Evolutionary conservation across 2,888 invertebrate genomes (phyloP).

Genomic region (Aplocera efformata): DNA sequence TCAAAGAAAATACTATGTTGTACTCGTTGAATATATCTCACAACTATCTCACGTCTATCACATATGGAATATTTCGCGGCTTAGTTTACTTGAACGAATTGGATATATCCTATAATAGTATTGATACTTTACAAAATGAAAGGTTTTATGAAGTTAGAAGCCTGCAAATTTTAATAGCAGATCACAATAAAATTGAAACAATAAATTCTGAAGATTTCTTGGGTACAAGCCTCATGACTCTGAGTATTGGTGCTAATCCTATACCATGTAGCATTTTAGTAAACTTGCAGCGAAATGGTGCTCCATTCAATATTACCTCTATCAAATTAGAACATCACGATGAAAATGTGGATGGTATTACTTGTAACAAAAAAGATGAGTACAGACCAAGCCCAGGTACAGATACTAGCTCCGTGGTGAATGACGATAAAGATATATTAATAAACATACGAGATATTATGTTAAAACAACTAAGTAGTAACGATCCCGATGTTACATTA

Average conservation of each 20-base stretch:
- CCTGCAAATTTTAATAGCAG: slow-evolving; percentile 46
- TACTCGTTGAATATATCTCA: slow-evolving; percentile 52
- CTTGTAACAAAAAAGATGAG: slow-evolving; percentile 31
- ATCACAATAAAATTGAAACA: slow-evolving; percentile 49
- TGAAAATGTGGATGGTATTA: slow-evolving; percentile 37
- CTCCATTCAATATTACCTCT: slow-evolving; percentile 41
- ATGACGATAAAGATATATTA: slow-evolving; percentile 20
- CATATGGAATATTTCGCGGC: slow-evolving; percentile 55
- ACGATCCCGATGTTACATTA: slow-evolving; percentile 4
- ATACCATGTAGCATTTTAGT: slow-evolving; percentile 49
- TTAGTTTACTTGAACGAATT: slow-evolving; percentile 41
- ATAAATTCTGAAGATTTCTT: slow-evolving; percentile 45
- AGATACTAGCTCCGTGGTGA: slow-evolving; percentile 6
- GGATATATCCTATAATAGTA: slow-evolving; percentile 55
- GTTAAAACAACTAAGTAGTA: slow-evolving; percentile 18
- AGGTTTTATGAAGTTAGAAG: slow-evolving; percentile 48
- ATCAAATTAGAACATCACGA: slow-evolving; percentile 30
- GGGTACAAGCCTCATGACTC: slow-evolving; percentile 36
- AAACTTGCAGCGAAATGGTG: slow-evolving; percentile 32
- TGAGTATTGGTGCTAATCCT: slow-evolving; percentile 64
- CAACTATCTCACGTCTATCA: slow-evolving; percentile 41
- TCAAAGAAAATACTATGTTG: slow-evolving; percentile 46
- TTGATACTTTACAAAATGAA: slow-evolving; percentile 48
- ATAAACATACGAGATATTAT: slow-evolving; percentile 33
- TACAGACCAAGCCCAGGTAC: slow-evolving; percentile 4